A percentile compares a stretch with the other conserved stretches of the same genome.
phyloP scores from a whole-genome alignment of 2,113 vertebrate genomes.

The Trematocara stigmaticum region DNA sequence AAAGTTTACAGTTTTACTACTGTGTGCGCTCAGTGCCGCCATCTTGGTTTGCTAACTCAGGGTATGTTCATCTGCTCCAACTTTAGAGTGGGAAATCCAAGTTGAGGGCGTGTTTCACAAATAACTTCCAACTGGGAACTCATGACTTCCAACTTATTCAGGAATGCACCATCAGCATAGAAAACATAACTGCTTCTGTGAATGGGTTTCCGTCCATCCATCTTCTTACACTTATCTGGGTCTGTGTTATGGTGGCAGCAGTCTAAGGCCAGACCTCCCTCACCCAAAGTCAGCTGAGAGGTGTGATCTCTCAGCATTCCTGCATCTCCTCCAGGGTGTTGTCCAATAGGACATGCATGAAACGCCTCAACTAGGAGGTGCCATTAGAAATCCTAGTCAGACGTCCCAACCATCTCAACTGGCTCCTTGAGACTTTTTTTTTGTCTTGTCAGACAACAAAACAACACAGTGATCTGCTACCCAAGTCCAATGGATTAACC shows the following conservation, averaged over 20 bases:
- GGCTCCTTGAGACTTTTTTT: background rate
- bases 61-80: background rate
- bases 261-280: background rate
- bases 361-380: background rate
- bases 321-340: background rate
- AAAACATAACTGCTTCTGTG: background rate
- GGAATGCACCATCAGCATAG: background rate
- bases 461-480: background rate
- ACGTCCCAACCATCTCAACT: background rate
- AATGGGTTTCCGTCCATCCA: background rate
- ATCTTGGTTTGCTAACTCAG: background rate
- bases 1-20: background rate
- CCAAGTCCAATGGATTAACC: background rate
- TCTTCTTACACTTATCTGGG: background rate
- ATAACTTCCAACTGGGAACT: background rate
- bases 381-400: background rate
- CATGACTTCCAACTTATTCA: background rate
- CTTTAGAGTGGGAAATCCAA: background rate
- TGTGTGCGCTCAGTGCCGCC: rapidly evolving
- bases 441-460: background rate
- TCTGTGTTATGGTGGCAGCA: background rate
- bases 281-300: background rate
- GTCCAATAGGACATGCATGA: background rate
- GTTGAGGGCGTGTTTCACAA: background rate
- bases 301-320: background rate